Conservation (phyloP, 2,113 vertebrate genomes). For the Myocastor coypus region DNA sequence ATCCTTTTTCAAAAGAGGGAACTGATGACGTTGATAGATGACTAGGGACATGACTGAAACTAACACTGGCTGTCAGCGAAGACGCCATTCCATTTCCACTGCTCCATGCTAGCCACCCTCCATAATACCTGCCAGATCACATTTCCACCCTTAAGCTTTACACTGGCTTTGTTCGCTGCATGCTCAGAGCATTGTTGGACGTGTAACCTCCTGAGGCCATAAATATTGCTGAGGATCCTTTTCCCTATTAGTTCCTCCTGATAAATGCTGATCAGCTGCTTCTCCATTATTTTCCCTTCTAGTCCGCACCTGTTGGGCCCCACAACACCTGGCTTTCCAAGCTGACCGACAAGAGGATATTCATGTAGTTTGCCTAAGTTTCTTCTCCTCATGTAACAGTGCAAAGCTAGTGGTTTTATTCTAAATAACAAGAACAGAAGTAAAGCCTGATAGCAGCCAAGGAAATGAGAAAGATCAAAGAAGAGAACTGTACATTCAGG, state of each 20-base stretch:
- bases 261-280: conserved; percentile 61
- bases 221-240: conserved; percentile 13
- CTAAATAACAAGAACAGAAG: neutral
- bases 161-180: neutral
- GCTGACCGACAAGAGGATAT: neutral
- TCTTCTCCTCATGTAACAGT: conserved; percentile 52
- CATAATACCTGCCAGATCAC: conserved; percentile 22
- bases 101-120: neutral
- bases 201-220: neutral
- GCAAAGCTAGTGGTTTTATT: conserved; percentile 20
- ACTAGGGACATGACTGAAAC: neutral
- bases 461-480: neutral
- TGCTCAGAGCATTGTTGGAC: neutral
- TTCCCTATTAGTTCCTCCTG: conserved; percentile 21
- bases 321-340: conserved; percentile 34
- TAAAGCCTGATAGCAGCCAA: neutral
- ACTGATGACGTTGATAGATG: neutral
- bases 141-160: conserved; percentile 40
- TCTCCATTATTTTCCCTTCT: conserved; percentile 56
- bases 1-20: neutral
- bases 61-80: neutral
- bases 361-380: neutral
- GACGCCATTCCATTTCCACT: neutral
- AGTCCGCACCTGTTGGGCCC: conserved; percentile 63
- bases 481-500: neutral